phyloP scores from a whole-genome alignment of 2,797 vertebrate species.

The Aphelocoma californica region DNA sequence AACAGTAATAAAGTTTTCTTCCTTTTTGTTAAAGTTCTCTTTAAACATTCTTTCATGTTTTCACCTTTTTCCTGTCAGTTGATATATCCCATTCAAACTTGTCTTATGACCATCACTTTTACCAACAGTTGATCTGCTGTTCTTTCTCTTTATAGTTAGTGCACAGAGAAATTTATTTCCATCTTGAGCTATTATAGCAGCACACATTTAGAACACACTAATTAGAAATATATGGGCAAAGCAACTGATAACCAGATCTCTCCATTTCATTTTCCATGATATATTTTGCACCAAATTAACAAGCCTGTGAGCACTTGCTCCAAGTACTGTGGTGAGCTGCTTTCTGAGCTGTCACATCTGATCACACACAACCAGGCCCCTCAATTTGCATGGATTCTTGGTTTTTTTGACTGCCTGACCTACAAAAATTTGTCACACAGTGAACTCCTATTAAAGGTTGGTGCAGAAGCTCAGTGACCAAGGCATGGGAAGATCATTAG shows the following conservation, averaged over 20 bases:
- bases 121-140: background rate
- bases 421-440: background rate
- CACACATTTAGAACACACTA: background rate
- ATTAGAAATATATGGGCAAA: background rate
- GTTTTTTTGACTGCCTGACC: background rate
- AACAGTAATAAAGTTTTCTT: background rate
- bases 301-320: background rate
- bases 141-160: background rate
- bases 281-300: background rate
- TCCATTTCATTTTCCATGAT: rapidly evolving
- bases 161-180: background rate
- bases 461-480: background rate
- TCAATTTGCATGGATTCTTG: background rate
- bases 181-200: background rate
- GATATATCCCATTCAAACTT: background rate
- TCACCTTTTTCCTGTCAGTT: background rate
- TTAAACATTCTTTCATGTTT: background rate
- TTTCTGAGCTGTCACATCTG: background rate
- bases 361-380: background rate
- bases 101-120: background rate
- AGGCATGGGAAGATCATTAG: background rate
- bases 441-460: background rate
- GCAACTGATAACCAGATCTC: background rate
- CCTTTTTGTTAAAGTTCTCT: background rate
- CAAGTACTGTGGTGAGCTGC: background rate